Percentiles rank a stretch among this genome's conserved stretches.
phyloP scores from a whole-genome alignment of 1,140 invertebrate genomes.

The Chymomyza costata region DNA sequence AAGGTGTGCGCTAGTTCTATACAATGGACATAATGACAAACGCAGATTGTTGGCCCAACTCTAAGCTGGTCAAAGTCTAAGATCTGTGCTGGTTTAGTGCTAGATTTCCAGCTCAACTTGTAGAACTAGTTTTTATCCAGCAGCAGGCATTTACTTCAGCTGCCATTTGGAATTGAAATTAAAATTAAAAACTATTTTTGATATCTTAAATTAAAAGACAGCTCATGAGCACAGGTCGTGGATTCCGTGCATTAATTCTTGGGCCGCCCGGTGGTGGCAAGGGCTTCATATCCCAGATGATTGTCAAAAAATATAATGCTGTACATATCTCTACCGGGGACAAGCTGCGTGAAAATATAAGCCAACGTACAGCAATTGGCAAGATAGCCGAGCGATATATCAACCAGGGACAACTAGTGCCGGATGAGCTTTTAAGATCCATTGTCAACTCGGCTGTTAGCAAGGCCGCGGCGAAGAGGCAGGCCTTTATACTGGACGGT shows the following conservation, averaged over 20 bases:
- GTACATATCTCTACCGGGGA: conserved; percentile 24
- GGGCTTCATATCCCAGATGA: conserved; percentile 13
- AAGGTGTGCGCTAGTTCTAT: too few relatives aligned
- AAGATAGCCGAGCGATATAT: conserved; percentile 6
- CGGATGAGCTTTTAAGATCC: conserved; percentile 18
- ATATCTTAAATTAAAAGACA: too few relatives aligned
- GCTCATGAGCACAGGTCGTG: conserved; percentile 1
- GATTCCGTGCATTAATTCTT: conserved; percentile 27
- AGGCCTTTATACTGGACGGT: conserved; percentile 27
- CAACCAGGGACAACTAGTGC: conserved; percentile 9
- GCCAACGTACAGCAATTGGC: conserved; percentile 3
- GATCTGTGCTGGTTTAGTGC: too few relatives aligned
- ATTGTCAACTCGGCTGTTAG: conserved; percentile 8
- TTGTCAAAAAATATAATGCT: conserved; percentile 6
- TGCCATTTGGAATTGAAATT: conserved; percentile 23
- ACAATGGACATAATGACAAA: too few relatives aligned
- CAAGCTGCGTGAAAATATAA: conserved; percentile 27
- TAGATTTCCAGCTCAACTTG: conserved; percentile 23
- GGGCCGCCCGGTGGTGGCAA: conserved; percentile 33
- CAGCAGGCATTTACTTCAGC: conserved; percentile 15
- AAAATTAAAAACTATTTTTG: too few relatives aligned
- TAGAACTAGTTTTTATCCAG: background rate
- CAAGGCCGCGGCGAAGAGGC: background rate
- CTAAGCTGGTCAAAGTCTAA: too few relatives aligned
- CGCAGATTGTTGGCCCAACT: too few relatives aligned